Evolutionary conservation across 2,797 vertebrate species (phyloP), one percentile per base, ranked within the genome.

Genomic region (Pseudomugil gertrudae): DNA sequence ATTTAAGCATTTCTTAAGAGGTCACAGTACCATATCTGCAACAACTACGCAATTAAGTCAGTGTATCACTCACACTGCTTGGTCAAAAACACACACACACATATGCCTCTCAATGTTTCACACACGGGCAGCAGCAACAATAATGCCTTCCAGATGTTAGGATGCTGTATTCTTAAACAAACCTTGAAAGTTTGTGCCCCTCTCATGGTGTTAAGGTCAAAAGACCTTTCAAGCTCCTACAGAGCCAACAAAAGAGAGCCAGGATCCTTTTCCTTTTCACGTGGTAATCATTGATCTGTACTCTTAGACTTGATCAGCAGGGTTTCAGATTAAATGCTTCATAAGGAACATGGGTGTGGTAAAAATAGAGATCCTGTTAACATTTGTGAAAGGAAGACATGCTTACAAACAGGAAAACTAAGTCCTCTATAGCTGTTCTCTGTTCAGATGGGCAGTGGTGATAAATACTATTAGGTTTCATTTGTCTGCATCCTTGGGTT

Each of bases 71-170:
- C 63, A 82, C 69, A 75, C 52, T 73, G 66, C 66, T 68, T 64
- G 71, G 73, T 81, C 66, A 56, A 75, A 74, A 75, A 13, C n/a
- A 38, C 45, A 43, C 58, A 43, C 58, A 38, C 36, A 17, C 14
- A 14, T 9, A 36, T 79, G 33, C 71, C 78, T 85, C 81, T 58
- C 84, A 45, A 17, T 32, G 70, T 81, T 87, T 89, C 78, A 90
- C 84, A 86, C 88, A 64, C 78, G 52, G 89, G 88, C 87, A 81
- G 86, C 78, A 89, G 71, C 76, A 83, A 81, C 59, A 2, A n/a
- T 94, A 93, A 94, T 94, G 76, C 71, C 78, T 93, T 93, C 92
- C 93, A 93, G 90, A 94, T 92, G 91, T 88, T 78, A 57, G 65
- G 72, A 90, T 91, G 89, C 75, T 74, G 79, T 90, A 65, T 70